A percentile compares a stretch with the other conserved stretches of the same genome.
phyloP scores from a whole-genome alignment of 1,140 invertebrate genomes.

The Drosophila pseudoananassae region DNA sequence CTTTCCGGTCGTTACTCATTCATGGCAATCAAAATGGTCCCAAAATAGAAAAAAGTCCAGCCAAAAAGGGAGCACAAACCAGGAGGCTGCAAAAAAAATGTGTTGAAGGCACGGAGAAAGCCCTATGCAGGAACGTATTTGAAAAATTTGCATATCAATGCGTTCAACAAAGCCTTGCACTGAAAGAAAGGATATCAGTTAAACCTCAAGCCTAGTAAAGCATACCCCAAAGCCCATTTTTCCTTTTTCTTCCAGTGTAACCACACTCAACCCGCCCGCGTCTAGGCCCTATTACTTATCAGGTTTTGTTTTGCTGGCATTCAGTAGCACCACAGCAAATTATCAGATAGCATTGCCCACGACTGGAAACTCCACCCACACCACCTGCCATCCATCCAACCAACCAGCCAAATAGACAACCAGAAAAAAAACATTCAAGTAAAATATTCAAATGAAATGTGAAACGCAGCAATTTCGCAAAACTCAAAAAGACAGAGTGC shows the following conservation, averaged over 20 bases:
- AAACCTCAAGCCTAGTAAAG: neutral
- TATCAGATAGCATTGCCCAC: constrained; percentile 68
- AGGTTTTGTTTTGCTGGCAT: constrained; percentile 56
- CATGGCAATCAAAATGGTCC: constrained; percentile 81
- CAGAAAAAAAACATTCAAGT: constrained; percentile 53
- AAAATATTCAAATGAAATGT: constrained; percentile 82
- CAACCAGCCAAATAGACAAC: constrained; percentile 38
- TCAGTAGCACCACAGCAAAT: constrained; percentile 64
- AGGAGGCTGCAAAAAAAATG: constrained; percentile 20
- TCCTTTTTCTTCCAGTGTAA: constrained; percentile 14
- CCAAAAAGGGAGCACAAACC: constrained; percentile 42
- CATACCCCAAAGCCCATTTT: too few relatives aligned
- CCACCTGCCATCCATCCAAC: constrained; percentile 30
- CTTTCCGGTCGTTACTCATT: constrained; percentile 82
- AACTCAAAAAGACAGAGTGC: constrained; percentile 16
- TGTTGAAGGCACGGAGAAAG: neutral
- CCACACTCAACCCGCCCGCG: constrained; percentile 2
- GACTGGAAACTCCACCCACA: constrained; percentile 2
- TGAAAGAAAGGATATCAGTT: neutral
- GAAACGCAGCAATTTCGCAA: constrained; percentile 73
- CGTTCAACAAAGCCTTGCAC: constrained; percentile 41
- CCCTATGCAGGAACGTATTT: constrained; percentile 57
- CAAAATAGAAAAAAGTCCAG: constrained; percentile 75
- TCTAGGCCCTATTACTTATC: constrained; percentile 69
- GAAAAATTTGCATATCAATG: constrained; percentile 82